phyloP scores from a whole-genome alignment of 1,140 invertebrate genomes.

The Diploscapter pachys region DNA sequence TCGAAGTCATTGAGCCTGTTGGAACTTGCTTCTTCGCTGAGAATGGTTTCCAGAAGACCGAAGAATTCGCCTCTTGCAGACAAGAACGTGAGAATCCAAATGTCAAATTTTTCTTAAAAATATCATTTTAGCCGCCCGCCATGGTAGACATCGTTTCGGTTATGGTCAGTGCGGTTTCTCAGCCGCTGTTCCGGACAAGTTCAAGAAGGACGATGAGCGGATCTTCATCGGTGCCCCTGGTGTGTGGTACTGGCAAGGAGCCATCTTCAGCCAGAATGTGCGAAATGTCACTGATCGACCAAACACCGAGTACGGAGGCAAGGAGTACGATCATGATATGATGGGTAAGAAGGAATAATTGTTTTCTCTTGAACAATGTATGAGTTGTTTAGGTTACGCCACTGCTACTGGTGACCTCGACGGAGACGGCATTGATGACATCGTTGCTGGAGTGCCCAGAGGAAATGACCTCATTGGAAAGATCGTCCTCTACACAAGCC shows the following conservation, averaged over 20 bases:
- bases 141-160: constrained; percentile 56
- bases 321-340: constrained; percentile 54
- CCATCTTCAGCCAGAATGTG: constrained; percentile 42
- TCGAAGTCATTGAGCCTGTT: constrained; percentile 80
- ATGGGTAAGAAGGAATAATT: constrained; percentile 24
- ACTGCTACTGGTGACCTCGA: constrained; percentile 82
- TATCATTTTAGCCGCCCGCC: constrained; percentile 49
- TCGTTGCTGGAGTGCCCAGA: constrained; percentile 86
- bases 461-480: constrained; percentile 78
- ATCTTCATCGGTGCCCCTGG: constrained; percentile 88
- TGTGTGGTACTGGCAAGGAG: constrained; percentile 94
- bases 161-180: constrained; percentile 59
- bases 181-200: constrained; percentile 48
- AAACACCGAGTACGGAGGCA: constrained; percentile 56
- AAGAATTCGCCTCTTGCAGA: constrained; percentile 81
- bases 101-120: neutral
- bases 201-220: constrained; percentile 66
- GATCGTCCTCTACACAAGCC: constrained; percentile 79
- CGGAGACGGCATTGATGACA: constrained; percentile 72
- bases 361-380: no score
- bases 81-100: constrained; percentile 54
- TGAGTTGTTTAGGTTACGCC: constrained; percentile 70
- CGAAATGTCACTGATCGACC: constrained; percentile 53
- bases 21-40: constrained; percentile 84
- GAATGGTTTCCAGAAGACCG: constrained; percentile 70